Base-by-base conservation (phyloP, 2,113 vertebrate genomes). In the Rhabdornis inornatus region DNA sequence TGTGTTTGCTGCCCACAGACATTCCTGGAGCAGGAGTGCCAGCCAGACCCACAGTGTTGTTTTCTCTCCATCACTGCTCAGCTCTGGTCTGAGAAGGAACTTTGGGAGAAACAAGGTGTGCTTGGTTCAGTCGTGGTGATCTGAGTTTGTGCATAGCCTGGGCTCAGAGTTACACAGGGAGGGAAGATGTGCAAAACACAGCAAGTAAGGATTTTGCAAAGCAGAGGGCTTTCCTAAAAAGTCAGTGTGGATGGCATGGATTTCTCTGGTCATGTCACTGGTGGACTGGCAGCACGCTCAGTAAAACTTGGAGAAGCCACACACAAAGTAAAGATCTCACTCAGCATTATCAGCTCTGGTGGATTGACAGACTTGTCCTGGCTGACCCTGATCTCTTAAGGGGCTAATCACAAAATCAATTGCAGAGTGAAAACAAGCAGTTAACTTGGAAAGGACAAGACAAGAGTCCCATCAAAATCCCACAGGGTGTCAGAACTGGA, bases 31-130 rank as follows among this genome's bases (percentile, higher is more conserved):
- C 87, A 91, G 85, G 71, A 90, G 71, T 66, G 87, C 70, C 85
- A 75, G 7, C 56, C 0, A 7, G 75, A 56, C 53, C 49, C 65
- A 24, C 1, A 2, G 49, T 1, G 0, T 2, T 35, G 28, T 22
- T 78, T 59, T 68, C 8, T 28, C 35, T 75, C 75, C 8, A 0
- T 61, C 20, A 16, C 40, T 61, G 7, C 37, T 55, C 63, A 47
- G 24, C 31, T 88, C 13, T 25, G 20, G 8, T 31, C n/a, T 18
- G 68, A 76, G 83, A 50, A 69, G 40, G 37, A 50, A 0, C 39
- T 79, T 75, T 1, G 9, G 37, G 31, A 37, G 69, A 22, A 69
- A 3, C 3, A 2, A 50, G n/a, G 5, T 53, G 33, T 37, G 39
- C 57, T 82, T 49, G 63, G 15, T 33, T 64, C 10, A 2, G 17